Percentiles rank a stretch among this genome's conserved stretches.
These are phyloP conservation scores for Dolomedes plantarius DNA, from an alignment of 2,888 invertebrate species.

Conservation along the genomic window DNA sequence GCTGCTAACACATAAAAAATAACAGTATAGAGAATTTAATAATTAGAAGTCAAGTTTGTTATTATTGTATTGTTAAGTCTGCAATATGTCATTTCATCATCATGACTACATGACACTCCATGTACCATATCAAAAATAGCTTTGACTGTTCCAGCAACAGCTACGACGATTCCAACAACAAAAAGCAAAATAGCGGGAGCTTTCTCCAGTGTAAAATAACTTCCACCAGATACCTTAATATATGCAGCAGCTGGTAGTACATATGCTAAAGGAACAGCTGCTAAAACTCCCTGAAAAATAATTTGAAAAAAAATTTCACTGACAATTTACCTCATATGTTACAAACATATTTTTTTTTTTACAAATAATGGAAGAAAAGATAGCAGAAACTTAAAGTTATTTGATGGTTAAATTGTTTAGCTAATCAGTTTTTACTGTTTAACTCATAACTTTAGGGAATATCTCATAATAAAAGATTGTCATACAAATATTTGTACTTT, in stretches of 20 bases:
- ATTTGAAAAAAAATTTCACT: too few relatives aligned
- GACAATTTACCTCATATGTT: too few relatives aligned
- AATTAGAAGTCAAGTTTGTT: not conserved
- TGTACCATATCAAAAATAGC: conserved; percentile 79
- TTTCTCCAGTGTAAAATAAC: conserved; percentile 82
- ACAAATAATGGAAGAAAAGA: too few relatives aligned
- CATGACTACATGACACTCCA: conserved; percentile 82
- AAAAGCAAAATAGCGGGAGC: conserved; percentile 84
- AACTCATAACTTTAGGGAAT: too few relatives aligned
- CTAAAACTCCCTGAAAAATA: conserved; percentile 83
- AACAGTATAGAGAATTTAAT: not conserved
- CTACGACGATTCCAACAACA: conserved; percentile 83
- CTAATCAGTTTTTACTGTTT: too few relatives aligned
- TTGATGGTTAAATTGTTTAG: too few relatives aligned
- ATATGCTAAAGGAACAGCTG: conserved; percentile 89
- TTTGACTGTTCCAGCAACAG: conserved; percentile 81
- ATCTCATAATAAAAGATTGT: too few relatives aligned
- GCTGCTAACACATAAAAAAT: not conserved
- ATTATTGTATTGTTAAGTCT: conserved; percentile 36
- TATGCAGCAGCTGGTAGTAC: conserved; percentile 88
- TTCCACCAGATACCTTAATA: conserved; percentile 85
- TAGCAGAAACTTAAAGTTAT: too few relatives aligned
- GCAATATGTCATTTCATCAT: conserved; percentile 82
- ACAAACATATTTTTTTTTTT: too few relatives aligned
- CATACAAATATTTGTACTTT: too few relatives aligned